These are phyloP conservation scores for Sebastes dallii DNA, from an alignment of 2,797 vertebrate species.

Conservation along the genomic window DNA sequence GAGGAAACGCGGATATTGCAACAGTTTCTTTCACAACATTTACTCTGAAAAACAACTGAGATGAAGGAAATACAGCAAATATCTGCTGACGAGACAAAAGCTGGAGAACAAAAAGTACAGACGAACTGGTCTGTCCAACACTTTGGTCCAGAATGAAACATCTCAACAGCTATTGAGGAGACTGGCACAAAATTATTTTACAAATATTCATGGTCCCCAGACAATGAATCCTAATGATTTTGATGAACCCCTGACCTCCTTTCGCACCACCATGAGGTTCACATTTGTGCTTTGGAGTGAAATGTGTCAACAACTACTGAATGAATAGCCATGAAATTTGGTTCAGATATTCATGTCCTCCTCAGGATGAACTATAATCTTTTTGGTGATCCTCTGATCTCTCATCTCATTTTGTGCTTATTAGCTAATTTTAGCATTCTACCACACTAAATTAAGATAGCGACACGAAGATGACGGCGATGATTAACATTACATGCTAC, in stretches of 20 bases:
- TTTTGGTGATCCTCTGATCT: neutral
- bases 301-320: neutral
- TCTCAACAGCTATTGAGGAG: no score
- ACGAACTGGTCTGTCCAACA: accelerated
- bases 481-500: neutral
- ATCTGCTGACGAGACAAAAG: slow-evolving; percentile 12
- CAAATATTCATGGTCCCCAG: neutral
- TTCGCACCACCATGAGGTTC: neutral
- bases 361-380: no score
- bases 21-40: slow-evolving; percentile 29
- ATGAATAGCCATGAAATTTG: neutral
- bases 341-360: neutral
- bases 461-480: neutral
- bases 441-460: accelerated
- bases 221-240: neutral
- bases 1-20: neutral
- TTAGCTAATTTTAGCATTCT: neutral
- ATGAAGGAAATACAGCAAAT: neutral
- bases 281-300: neutral
- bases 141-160: no score
- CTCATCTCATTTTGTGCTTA: neutral
- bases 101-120: neutral
- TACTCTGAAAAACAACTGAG: neutral
- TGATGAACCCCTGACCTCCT: neutral
- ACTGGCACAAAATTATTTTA: accelerated